phyloP scores from a whole-genome alignment of 2,113 vertebrate species.

The Corydoras maculifer region DNA sequence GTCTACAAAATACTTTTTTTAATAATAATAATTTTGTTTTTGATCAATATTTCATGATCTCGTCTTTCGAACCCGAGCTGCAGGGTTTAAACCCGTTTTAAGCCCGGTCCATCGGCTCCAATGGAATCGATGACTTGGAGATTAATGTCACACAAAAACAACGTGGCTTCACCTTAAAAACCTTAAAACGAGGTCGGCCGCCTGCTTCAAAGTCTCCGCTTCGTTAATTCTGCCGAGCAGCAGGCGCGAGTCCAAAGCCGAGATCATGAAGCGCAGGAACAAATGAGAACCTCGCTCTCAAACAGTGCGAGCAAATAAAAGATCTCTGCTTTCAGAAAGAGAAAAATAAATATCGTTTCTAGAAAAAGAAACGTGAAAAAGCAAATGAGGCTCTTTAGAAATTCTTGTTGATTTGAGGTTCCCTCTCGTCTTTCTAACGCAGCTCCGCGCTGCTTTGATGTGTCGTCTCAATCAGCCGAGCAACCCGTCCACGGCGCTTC shows the following conservation, averaged over 20 bases:
- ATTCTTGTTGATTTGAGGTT: background rate
- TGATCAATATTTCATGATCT: constrained; percentile 68
- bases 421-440: background rate
- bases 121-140: no score
- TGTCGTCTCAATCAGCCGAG: background rate
- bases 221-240: no score
- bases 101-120: no score
- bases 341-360: background rate
- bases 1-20: constrained; percentile 65
- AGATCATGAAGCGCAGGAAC: no score
- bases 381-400: background rate
- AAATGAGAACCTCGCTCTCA: no score
- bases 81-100: background rate
- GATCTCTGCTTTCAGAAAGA: background rate
- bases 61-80: background rate
- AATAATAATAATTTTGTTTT: constrained; percentile 66
- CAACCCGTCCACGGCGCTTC: background rate
- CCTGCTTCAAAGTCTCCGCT: no score
- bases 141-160: no score
- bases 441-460: background rate
- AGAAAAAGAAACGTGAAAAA: background rate
- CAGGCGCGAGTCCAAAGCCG: no score
- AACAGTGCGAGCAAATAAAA: background rate
- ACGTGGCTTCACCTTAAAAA: no score
- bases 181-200: no score